Base-by-base conservation (phyloP, 2,888 invertebrate species). In the Mycalesis mineus region DNA sequence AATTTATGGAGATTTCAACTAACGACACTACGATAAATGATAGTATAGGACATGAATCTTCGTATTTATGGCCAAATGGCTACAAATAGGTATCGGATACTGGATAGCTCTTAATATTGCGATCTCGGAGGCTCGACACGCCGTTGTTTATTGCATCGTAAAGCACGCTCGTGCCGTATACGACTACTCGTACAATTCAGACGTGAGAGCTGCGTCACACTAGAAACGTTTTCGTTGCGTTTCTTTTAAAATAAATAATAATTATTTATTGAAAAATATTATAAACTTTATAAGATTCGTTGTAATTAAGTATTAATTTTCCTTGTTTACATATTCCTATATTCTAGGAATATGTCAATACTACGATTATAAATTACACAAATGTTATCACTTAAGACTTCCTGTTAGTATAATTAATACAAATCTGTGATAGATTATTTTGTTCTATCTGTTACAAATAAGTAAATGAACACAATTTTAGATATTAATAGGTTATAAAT, bases 121-220 rank as follows among this genome's bases (percentile, higher is more conserved):
- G 74, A 72, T 78, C 80, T 80, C 75, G 75, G 78, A 79, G 72
- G 72, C 78, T 77, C 74, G 78, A 76, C 77, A 69, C 71, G 67
- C 71, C 65, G 73, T 78, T 73, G 72, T 88, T 86, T 88, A 87
- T 80, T 70, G 70, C 80, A 71, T 79, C 82, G 78, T 86, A 86
- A 88, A 87, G 67, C 71, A 69, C 73, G 75, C 82, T 81, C 79
- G 82, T 79, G 83, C 78, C 75, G 75, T 73, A 79, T 77, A 79
- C 78, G 74, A 71, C 77, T 77, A 85, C n/a, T n/a, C n/a, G n/a
- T n/a, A n/a, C 84, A 82, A 85, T 74, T 85, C 75, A 74, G 77
- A 79, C 82, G 82, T 82, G 82, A 78, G 37, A 37, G 37, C 5
- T 1, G 75, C 76, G 79, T 77, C 80, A 82, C 80, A 73, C 77